Percentiles rank a stretch among this genome's conserved stretches.
Conservation (phyloP, 2,113 vertebrate genomes). For the Antechinus flavipes region DNA sequence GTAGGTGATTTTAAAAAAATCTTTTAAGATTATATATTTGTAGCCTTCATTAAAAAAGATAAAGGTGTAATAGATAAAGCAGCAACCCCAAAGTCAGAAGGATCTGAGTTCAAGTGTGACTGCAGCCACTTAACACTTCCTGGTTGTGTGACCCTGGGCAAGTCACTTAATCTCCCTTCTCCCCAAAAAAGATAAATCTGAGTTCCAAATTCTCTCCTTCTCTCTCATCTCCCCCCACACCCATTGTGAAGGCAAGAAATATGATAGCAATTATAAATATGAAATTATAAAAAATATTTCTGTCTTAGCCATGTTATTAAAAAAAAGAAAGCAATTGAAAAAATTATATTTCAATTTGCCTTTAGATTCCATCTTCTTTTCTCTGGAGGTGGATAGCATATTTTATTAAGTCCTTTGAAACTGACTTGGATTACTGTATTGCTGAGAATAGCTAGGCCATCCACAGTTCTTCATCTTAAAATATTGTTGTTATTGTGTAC, state of each 20-base stretch:
- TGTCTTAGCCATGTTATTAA: neutral
- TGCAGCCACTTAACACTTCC: no score
- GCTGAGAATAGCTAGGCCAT: neutral
- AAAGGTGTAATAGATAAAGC: no score
- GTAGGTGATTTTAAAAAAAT: neutral
- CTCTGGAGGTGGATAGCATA: neutral
- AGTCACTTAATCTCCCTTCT: no score
- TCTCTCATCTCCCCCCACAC: neutral
- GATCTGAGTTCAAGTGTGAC: no score
- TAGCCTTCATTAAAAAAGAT: neutral
- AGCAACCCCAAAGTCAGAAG: no score
- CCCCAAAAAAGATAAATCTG: neutral
- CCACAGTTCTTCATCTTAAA: neutral
- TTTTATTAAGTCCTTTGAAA: neutral
- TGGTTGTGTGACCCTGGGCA: no score
- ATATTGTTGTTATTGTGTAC: neutral
- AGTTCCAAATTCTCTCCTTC: neutral
- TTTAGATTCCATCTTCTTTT: neutral
- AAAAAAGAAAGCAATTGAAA: neutral
- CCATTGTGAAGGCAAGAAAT: neutral
- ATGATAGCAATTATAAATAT: neutral
- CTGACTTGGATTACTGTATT: neutral
- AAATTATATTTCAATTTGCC: neutral
- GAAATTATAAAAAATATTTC: neutral
- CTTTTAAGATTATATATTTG: neutral